Conservation (phyloP, 1,140 invertebrate genomes). For the Ceratitis capitata region DNA sequence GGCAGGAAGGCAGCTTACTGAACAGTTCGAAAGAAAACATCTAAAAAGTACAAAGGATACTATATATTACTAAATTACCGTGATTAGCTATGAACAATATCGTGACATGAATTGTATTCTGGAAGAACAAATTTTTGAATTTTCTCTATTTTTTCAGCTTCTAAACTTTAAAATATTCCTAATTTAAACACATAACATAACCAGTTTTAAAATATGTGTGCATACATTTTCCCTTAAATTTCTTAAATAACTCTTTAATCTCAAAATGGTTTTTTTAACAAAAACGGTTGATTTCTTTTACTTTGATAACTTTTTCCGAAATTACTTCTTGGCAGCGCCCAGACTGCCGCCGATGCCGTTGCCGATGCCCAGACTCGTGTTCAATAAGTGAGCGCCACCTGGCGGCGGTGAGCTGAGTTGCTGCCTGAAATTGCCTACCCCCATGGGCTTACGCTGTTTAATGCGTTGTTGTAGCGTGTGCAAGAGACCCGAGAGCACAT, state of each 20-base stretch:
- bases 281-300: background rate
- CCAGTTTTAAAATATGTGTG: too few relatives aligned
- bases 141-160: background rate
- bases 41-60: too few relatives aligned
- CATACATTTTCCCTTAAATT: background rate
- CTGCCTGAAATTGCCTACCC: conserved; percentile 55
- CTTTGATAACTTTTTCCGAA: background rate
- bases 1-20: background rate
- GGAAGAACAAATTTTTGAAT: background rate
- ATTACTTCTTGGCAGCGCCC: conserved; percentile 13
- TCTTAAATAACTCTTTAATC: background rate
- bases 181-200: background rate
- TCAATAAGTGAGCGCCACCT: background rate
- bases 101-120: background rate
- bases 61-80: background rate
- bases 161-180: background rate
- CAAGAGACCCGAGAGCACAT: conserved; percentile 84
- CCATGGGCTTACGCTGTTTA: conserved; percentile 66
- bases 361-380: background rate
- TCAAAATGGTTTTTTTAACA: background rate
- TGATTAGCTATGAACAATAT: too few relatives aligned
- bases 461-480: conserved; percentile 83
- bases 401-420: conserved; percentile 47
- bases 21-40: background rate
- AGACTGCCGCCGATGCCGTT: background rate